Conservation (phyloP, 2,888 invertebrate species). For the Eristalis arbustorum region DNA sequence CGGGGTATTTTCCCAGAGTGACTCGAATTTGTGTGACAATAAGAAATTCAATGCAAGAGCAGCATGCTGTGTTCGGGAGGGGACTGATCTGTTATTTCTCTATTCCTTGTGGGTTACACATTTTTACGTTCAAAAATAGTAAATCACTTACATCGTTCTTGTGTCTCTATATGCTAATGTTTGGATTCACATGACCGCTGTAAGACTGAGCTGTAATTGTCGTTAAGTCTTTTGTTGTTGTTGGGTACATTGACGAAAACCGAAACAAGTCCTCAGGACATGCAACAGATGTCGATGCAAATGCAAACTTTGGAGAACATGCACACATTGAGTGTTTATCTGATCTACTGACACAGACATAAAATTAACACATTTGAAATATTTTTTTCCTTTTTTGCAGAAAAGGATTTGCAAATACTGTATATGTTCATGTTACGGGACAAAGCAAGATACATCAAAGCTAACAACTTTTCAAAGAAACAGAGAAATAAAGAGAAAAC, state of each 20-base stretch:
- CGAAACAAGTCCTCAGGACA: too few species aligned
- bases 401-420: too few species aligned
- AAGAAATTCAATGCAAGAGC: neutral
- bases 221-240: neutral
- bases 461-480: neutral
- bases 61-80: neutral
- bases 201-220: neutral
- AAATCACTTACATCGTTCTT: neutral
- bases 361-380: too few species aligned
- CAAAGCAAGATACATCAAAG: neutral
- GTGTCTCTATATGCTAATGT: neutral
- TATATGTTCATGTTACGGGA: too few species aligned
- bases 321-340: too few species aligned
- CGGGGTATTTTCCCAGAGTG: neutral
- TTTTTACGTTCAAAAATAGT: constrained; percentile 6
- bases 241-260: neutral
- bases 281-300: too few species aligned
- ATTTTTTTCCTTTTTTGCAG: too few species aligned
- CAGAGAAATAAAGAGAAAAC: neutral
- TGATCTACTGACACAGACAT: too few species aligned
- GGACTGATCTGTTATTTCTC: neutral
- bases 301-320: too few species aligned
- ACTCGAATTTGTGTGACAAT: constrained; percentile 23
- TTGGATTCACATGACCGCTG: neutral
- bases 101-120: neutral